Conservation (phyloP, 2,113 vertebrate genomes). For the Antechinus stuartii region DNA sequence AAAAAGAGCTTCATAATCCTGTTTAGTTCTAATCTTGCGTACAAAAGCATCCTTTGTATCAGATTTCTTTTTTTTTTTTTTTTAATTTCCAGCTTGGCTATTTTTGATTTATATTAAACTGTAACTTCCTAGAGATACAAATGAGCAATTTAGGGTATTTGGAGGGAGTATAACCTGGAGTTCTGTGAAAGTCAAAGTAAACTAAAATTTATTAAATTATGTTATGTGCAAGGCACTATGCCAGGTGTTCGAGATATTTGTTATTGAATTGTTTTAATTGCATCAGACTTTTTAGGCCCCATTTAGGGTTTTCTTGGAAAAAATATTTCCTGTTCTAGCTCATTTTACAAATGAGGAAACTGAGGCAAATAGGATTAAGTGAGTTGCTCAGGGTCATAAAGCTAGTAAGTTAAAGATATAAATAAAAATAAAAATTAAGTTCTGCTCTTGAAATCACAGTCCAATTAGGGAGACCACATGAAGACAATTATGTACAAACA, state of each 20-base stretch:
- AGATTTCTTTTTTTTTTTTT: neutral
- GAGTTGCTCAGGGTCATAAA: neutral
- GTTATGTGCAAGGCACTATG: neutral
- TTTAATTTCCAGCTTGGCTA: neutral
- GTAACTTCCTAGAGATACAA: neutral
- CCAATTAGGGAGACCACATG: neutral
- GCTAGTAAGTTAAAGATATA: neutral
- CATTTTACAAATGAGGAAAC: neutral
- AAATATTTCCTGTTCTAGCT: neutral
- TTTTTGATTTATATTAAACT: neutral
- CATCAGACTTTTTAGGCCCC: neutral
- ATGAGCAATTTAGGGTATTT: neutral
- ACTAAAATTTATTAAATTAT: neutral
- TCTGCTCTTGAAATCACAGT: neutral
- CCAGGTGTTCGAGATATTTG: neutral
- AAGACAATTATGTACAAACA: neutral
- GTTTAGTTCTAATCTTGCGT: neutral
- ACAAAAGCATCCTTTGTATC: neutral
- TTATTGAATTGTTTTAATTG: neutral
- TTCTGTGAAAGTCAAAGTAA: neutral
- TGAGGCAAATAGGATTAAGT: neutral
- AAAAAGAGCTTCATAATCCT: neutral
- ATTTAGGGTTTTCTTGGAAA: neutral
- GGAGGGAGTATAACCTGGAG: neutral
- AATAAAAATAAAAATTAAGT: neutral